Conservation (phyloP, 2,797 vertebrate species). For the Benthosema pterotum region DNA sequence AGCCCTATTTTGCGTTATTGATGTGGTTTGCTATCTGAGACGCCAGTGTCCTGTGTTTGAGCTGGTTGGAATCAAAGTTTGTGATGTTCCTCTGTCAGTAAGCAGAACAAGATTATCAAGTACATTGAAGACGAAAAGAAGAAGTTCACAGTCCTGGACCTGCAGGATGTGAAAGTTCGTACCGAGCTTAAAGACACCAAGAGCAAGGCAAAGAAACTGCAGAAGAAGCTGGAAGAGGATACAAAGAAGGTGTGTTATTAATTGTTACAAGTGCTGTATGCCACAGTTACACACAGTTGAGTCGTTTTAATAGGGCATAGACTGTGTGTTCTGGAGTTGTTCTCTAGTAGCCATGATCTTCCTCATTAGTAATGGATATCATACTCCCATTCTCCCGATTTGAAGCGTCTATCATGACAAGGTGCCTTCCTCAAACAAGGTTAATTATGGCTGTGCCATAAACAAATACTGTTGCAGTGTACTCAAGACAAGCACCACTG, state of each 20-base stretch:
- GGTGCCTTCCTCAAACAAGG: constrained; percentile 6
- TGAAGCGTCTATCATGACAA: constrained; percentile 9
- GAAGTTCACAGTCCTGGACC: constrained; percentile 92
- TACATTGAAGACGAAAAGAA: constrained; percentile 91
- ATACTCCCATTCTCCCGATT: constrained; percentile 2
- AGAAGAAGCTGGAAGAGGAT: constrained; percentile 94
- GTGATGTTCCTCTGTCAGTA: constrained; percentile 76
- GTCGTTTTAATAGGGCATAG: constrained; percentile 6
- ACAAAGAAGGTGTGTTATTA: constrained; percentile 88
- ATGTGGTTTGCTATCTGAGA: constrained; percentile 1
- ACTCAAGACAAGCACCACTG: constrained; percentile 33
- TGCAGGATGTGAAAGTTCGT: constrained; percentile 94
- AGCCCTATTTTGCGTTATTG: not conserved
- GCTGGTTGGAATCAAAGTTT: constrained; percentile 10
- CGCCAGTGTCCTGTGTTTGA: constrained; percentile 3
- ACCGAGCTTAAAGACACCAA: constrained; percentile 93
- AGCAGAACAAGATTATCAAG: constrained; percentile 87
- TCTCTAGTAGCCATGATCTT: constrained; percentile 15
- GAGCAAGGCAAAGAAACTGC: constrained; percentile 90
- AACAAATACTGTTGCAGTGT: constrained; percentile 39
- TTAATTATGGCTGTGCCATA: too few relatives aligned
- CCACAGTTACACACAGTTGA: constrained; percentile 17
- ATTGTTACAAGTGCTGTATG: constrained; percentile 31
- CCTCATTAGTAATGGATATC: constrained; percentile 14
- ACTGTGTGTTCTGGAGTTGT: constrained; percentile 22